These are phyloP conservation scores for Sturnira hondurensis DNA, from an alignment of 2,113 vertebrate species.

Conservation along the genomic window DNA sequence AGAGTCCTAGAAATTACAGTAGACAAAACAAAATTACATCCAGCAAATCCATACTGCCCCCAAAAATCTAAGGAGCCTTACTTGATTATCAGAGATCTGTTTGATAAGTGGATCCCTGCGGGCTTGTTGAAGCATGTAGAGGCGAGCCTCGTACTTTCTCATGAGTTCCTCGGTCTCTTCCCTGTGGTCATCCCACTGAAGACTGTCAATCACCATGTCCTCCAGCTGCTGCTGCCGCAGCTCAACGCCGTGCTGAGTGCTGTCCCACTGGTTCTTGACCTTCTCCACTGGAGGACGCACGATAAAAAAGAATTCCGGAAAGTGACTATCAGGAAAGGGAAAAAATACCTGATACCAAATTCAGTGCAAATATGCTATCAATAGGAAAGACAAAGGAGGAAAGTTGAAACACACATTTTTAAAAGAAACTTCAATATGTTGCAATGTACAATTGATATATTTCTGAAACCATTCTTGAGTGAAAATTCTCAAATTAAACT, in stretches of 20 bases:
- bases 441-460: neutral
- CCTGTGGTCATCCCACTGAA: constrained; percentile 91
- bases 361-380: neutral
- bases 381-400: neutral
- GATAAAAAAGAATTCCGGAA: neutral
- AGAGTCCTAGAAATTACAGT: neutral
- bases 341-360: neutral
- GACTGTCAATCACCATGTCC: constrained; percentile 89
- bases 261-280: constrained; percentile 94
- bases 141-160: constrained; percentile 86
- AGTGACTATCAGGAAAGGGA: neutral
- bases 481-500: neutral
- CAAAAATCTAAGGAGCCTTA: constrained; percentile 66
- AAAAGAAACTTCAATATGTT: neutral
- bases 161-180: constrained; percentile 88
- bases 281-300: constrained; percentile 86
- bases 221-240: constrained; percentile 91
- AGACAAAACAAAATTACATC: neutral
- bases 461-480: neutral
- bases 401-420: neutral
- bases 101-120: constrained; percentile 86
- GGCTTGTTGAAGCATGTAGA: constrained; percentile 85
- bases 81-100: constrained; percentile 92
- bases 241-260: constrained; percentile 91
- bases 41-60: neutral